Percentiles rank a stretch among this genome's conserved stretches.
These are phyloP conservation scores for Bergia puertoricense DNA, from an alignment of 92 coral and sea anemone genomes.

Conservation along the genomic window DNA sequence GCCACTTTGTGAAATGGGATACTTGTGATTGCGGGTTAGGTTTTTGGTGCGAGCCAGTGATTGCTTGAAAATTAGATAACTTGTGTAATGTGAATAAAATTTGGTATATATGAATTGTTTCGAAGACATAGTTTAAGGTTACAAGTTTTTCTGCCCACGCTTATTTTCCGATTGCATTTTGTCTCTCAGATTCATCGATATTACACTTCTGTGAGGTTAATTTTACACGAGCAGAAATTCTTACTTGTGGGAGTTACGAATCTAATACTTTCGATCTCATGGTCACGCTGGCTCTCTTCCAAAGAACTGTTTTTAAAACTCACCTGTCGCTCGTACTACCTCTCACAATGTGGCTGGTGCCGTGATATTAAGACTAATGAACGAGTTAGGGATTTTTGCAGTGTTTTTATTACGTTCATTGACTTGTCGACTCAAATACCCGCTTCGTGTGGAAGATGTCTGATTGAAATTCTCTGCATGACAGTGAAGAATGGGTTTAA, in stretches of 20 bases:
- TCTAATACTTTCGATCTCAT: not conserved
- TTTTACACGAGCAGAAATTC: not conserved
- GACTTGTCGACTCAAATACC: not conserved
- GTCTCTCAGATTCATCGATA: not conserved
- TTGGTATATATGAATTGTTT: not conserved
- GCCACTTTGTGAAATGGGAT: conserved; percentile 4
- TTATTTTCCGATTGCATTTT: not conserved
- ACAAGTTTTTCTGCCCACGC: not conserved
- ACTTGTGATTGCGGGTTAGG: too few species aligned
- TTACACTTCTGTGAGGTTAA: too few species aligned
- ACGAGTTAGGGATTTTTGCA: not conserved
- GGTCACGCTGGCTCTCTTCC: not conserved
- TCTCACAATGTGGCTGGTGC: conserved; percentile 19
- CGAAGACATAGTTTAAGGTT: not conserved
- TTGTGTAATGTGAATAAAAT: not conserved
- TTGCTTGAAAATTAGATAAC: not conserved
- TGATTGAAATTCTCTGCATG: not conserved
- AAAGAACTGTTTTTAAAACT: not conserved
- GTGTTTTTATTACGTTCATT: not conserved
- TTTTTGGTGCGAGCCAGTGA: not conserved
- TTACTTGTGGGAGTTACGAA: not conserved
- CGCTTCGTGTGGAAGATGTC: too few species aligned
- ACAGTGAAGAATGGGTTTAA: not conserved
- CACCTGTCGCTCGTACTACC: not conserved
- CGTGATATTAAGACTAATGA: not conserved